phyloP scores from a whole-genome alignment of 2,113 vertebrate genomes.

The Eidolon helvum region DNA sequence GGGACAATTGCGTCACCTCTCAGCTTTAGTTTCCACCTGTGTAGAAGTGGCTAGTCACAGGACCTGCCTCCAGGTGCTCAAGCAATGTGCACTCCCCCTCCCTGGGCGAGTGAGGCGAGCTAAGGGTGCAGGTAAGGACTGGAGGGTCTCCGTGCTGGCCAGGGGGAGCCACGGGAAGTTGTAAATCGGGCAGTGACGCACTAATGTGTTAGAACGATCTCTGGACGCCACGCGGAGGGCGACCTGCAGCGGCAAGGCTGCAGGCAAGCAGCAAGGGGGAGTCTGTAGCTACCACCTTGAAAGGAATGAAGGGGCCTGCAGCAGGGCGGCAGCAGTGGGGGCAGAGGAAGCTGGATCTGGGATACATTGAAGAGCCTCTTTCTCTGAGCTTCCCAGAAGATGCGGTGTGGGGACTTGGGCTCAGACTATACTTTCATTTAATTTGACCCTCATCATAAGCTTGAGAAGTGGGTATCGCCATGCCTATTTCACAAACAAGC shows the following conservation, averaged over 20 bases:
- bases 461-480: rapidly evolving
- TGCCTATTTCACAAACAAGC: not conserved
- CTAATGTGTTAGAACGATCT: not conserved
- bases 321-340: not conserved
- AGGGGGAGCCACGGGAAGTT: not conserved
- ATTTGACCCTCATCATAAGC: not conserved
- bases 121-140: not conserved
- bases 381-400: not conserved
- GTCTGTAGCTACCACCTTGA: not conserved
- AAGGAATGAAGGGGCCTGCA: not conserved
- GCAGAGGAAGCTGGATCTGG: not conserved
- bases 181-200: rapidly evolving
- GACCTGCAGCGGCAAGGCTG: not conserved
- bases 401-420: rapidly evolving
- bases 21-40: not conserved
- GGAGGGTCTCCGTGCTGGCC: not conserved
- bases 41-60: rapidly evolving
- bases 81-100: rapidly evolving
- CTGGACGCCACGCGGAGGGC: rapidly evolving
- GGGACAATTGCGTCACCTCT: too few relatives aligned
- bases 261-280: not conserved
- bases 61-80: not conserved
- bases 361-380: not conserved
- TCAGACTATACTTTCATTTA: not conserved
- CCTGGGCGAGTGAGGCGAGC: not conserved